Conservation (phyloP, 2,797 vertebrate species). For the Acanthopagrus latus region DNA sequence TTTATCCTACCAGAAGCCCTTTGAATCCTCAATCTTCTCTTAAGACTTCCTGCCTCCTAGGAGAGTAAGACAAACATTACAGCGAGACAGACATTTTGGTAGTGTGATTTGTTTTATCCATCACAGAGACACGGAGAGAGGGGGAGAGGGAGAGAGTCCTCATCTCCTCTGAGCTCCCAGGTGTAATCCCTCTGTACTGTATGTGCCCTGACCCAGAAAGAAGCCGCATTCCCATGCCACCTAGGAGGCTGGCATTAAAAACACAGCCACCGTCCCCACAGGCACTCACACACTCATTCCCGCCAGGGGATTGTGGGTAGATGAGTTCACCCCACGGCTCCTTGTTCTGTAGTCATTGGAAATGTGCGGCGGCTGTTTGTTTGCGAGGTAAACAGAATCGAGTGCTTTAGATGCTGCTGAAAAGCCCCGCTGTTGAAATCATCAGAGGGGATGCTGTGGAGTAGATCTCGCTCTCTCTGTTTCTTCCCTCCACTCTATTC, state of each 20-base stretch:
- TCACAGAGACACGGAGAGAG: slow-evolving; percentile 60
- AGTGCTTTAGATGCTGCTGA: slow-evolving; percentile 53
- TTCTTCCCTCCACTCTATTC: slow-evolving; percentile 45
- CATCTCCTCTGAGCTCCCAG: slow-evolving; percentile 83
- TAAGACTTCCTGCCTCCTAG: slow-evolving; percentile 63
- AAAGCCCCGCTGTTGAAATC: slow-evolving; percentile 59
- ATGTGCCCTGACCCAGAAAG: slow-evolving; percentile 87
- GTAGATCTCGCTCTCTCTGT: slow-evolving; percentile 25
- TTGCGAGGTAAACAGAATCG: slow-evolving; percentile 67
- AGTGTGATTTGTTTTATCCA: slow-evolving; percentile 78
- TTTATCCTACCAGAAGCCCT: slow-evolving; percentile 57
- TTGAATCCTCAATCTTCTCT: slow-evolving; percentile 64
- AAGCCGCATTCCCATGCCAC: slow-evolving; percentile 80
- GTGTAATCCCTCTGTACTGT: slow-evolving; percentile 84
- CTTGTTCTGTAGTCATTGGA: slow-evolving; percentile 77
- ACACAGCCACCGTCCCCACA: slow-evolving; percentile 79
- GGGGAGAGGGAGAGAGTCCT: slow-evolving; percentile 66
- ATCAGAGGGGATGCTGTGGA: slow-evolving; percentile 62
- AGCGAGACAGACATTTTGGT: slow-evolving; percentile 65
- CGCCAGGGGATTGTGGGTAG: slow-evolving; percentile 81
- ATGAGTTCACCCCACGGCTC: slow-evolving; percentile 77
- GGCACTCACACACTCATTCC: slow-evolving; percentile 70
- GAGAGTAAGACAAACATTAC: slow-evolving; percentile 69
- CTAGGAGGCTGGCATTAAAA: slow-evolving; percentile 81
- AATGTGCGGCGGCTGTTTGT: slow-evolving; percentile 71